phyloP scores from a whole-genome alignment of 2,888 invertebrate genomes.

The Cetonia aurata region DNA sequence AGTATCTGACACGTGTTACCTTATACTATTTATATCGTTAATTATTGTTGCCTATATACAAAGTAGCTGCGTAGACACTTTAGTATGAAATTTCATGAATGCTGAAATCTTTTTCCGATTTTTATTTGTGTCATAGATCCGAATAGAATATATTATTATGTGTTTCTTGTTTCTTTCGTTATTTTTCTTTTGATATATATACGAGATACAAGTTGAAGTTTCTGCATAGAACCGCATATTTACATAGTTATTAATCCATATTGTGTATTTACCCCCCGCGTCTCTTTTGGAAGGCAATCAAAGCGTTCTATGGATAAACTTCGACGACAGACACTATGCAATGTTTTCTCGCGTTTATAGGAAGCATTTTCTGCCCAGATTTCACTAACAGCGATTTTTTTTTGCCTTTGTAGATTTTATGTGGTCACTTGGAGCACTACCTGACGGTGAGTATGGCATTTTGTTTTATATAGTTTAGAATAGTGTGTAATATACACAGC shows the following conservation, averaged over 20 bases:
- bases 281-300: not conserved
- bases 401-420: conserved; percentile 91
- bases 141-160: conserved; percentile 40
- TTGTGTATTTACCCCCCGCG: not conserved
- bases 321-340: conserved; percentile 7
- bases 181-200: conserved; percentile 18
- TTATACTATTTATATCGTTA: not conserved
- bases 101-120: conserved; percentile 56
- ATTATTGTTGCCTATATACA: conserved; percentile 23
- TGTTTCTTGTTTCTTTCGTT: conserved; percentile 25
- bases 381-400: conserved; percentile 61
- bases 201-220: too few relatives aligned
- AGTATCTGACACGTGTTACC: too few relatives aligned
- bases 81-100: conserved; percentile 67
- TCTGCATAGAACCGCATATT: too few relatives aligned
- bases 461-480: conserved; percentile 23
- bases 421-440: conserved; percentile 98
- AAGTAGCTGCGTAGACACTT: conserved; percentile 63
- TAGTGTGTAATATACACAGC: conserved; percentile 1
- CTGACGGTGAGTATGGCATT: conserved; percentile 85
- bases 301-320: conserved; percentile 20
- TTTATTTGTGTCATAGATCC: conserved; percentile 35
- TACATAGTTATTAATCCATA: too few relatives aligned
- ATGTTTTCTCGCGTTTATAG: conserved; percentile 25
- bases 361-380: conserved; percentile 33